Percentiles rank a stretch among this genome's conserved stretches.
phyloP scores from a whole-genome alignment of 2,113 vertebrate genomes.

The Rhineura floridana region DNA sequence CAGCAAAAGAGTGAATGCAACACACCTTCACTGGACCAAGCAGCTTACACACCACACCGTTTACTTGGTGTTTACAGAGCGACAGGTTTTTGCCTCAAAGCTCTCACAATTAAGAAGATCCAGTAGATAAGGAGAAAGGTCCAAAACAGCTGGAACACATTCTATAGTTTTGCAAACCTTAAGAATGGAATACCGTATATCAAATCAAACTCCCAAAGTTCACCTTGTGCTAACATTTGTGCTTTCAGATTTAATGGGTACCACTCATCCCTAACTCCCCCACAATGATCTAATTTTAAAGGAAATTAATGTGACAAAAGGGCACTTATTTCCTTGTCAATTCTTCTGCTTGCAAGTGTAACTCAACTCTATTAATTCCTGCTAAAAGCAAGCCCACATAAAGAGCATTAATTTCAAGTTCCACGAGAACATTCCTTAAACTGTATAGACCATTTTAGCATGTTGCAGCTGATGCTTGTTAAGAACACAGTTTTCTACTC shows the following conservation, averaged over 20 bases:
- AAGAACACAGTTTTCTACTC: not conserved
- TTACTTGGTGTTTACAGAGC: not conserved
- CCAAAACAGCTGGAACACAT: too few relatives aligned
- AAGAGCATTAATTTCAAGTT: not conserved
- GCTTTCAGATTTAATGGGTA: not conserved
- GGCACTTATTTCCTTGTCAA: not conserved
- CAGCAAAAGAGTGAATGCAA: not conserved
- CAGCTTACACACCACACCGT: not conserved
- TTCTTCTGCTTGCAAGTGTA: not conserved
- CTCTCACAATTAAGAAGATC: not conserved
- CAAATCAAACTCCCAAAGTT: fast-evolving
- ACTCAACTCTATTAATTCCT: not conserved
- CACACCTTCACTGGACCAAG: not conserved
- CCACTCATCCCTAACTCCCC: not conserved
- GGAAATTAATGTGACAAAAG: constrained; percentile 18
- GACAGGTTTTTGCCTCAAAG: not conserved
- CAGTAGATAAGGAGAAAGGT: fast-evolving
- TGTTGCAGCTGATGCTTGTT: not conserved
- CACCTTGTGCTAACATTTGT: not conserved
- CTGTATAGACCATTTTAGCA: not conserved
- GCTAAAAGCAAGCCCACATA: not conserved
- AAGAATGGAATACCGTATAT: not conserved
- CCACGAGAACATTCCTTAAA: not conserved
- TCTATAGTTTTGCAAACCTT: not conserved
- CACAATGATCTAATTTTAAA: constrained; percentile 2